These are phyloP conservation scores for Propsilocerus akamusi DNA, from an alignment of 1,140 invertebrate species.

Conservation along the genomic window DNA sequence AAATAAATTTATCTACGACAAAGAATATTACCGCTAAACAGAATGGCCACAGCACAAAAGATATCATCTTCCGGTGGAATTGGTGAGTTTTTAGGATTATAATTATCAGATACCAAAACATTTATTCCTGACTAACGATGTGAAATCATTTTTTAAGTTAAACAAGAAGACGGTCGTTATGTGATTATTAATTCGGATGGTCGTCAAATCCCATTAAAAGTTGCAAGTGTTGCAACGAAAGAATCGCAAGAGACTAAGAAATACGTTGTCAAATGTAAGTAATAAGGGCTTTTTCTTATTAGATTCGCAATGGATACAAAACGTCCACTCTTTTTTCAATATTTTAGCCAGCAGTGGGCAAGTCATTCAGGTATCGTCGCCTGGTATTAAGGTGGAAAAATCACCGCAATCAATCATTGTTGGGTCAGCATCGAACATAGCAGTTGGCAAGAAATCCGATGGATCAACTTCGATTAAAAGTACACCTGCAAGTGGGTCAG, in stretches of 20 bases:
- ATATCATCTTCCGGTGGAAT: too few species aligned
- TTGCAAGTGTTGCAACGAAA: background rate
- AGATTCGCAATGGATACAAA: background rate
- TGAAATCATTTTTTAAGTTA: too few species aligned
- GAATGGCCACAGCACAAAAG: too few species aligned
- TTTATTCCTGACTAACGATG: too few species aligned
- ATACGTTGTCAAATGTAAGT: background rate
- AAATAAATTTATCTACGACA: too few species aligned
- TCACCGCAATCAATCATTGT: background rate
- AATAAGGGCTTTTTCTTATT: background rate
- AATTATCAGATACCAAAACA: too few species aligned
- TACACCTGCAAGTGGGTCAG: background rate
- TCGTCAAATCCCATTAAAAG: background rate
- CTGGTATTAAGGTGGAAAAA: background rate
- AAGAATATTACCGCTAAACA: too few species aligned
- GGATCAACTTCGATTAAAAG: too few species aligned
- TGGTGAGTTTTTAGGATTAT: too few species aligned
- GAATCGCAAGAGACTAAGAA: background rate
- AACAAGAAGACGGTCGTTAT: background rate
- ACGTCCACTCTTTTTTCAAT: background rate
- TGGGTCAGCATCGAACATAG: background rate
- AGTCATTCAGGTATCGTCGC: background rate
- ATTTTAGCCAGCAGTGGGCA: background rate
- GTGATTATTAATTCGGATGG: background rate
- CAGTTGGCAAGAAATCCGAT: background rate